Evolutionary conservation across 1,140 invertebrate genomes (phyloP).

Genomic region (Oryctes rhinoceros): DNA sequence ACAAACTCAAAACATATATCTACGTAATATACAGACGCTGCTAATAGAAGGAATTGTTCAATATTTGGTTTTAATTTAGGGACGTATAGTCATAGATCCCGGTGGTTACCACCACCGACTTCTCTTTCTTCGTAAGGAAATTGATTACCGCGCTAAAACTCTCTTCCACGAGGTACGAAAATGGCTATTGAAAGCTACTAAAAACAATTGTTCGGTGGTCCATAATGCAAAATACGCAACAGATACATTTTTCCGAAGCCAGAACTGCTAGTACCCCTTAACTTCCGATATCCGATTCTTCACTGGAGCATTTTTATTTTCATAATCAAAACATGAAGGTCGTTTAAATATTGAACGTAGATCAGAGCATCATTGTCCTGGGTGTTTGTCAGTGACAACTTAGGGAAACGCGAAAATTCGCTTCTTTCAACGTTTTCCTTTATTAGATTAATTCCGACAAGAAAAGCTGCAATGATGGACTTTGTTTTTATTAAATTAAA

Average conservation of each 20-base stretch:
- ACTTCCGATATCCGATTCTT: slow-evolving; percentile 49
- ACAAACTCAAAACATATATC: no score
- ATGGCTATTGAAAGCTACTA: slow-evolving; percentile 37
- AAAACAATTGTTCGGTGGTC: neutral
- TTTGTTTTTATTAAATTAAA: slow-evolving; percentile 40
- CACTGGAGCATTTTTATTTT: slow-evolving; percentile 50
- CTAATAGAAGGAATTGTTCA: no score
- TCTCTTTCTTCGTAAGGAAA: no score
- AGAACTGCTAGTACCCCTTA: slow-evolving; percentile 55
- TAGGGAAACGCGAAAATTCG: slow-evolving; percentile 53
- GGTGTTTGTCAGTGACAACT: slow-evolving; percentile 51
- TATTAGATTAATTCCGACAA: slow-evolving; percentile 47
- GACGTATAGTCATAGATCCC: no score
- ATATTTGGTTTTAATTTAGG: no score
- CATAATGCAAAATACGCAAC: slow-evolving; percentile 8
- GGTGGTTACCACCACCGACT: no score
- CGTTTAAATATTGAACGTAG: slow-evolving; percentile 55
- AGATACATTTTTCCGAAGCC: slow-evolving; percentile 21
- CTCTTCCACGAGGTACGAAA: slow-evolving; percentile 37
- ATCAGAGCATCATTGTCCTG: slow-evolving; percentile 48
- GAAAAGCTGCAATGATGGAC: neutral
- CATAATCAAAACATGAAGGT: slow-evolving; percentile 53
- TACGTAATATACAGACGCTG: no score
- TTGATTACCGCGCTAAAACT: slow-evolving; percentile 37
- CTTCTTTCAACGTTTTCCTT: slow-evolving; percentile 53